Percentiles rank a stretch among this genome's conserved stretches.
Evolutionary conservation across 2,113 vertebrate genomes (phyloP).

Genomic region (Maccullochella peelii): DNA sequence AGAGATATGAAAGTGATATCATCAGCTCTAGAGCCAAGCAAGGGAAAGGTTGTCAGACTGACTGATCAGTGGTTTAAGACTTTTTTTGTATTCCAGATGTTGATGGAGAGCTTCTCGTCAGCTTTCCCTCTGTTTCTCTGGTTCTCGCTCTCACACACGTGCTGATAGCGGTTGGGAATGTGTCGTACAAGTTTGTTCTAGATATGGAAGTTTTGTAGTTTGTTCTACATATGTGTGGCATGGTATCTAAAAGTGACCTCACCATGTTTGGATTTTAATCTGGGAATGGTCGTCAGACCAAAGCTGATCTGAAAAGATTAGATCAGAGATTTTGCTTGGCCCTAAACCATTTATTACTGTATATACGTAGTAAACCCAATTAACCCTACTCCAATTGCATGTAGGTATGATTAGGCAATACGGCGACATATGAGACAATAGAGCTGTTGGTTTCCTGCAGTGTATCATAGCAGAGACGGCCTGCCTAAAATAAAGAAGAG

Average conservation of each 20-base stretch:
- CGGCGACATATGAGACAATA: neutral
- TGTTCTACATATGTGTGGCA: neutral
- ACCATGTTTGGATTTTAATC: conserved; percentile 13
- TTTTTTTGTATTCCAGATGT: neutral
- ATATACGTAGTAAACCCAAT: too few relatives aligned
- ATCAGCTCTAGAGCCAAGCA: neutral
- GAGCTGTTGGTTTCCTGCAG: neutral
- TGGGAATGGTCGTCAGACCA: too few relatives aligned
- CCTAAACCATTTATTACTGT: too few relatives aligned
- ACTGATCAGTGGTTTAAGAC: neutral
- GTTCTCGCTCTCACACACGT: neutral
- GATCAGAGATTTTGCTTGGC: too few relatives aligned
- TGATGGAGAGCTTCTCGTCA: neutral
- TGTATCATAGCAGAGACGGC: neutral
- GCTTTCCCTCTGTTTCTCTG: neutral
- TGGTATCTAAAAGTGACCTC: neutral
- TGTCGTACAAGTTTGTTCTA: conserved; percentile 7
- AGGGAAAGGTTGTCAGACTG: neutral
- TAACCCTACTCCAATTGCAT: neutral
- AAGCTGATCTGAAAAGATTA: too few relatives aligned
- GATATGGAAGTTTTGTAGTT: conserved; percentile 6
- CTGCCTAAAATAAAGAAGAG: neutral
- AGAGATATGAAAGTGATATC: neutral
- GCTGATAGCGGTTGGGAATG: neutral
- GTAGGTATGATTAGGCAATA: neutral